phyloP scores from a whole-genome alignment of 2,888 invertebrate species.

The Hyposoter dolosus region DNA sequence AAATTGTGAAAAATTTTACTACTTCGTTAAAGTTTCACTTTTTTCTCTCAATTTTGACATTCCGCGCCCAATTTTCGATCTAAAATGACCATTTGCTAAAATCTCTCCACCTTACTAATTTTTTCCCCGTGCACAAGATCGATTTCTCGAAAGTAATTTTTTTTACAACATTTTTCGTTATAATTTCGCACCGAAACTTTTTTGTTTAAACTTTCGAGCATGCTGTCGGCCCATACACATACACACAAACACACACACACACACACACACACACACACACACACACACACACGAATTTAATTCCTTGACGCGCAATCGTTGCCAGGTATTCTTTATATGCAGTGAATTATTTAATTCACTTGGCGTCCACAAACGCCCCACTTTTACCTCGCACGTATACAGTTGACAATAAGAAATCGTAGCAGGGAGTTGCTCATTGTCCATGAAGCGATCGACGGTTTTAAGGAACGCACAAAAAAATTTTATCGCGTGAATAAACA shows the following conservation, averaged over 20 bases:
- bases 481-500: neutral
- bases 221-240: neutral
- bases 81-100: no score
- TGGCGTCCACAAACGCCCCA: slow-evolving; percentile 54
- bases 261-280: neutral
- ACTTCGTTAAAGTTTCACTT: no score
- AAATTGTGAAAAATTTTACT: neutral
- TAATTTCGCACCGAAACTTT: no score
- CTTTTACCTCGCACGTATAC: slow-evolving; percentile 58
- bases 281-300: neutral
- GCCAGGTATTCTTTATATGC: slow-evolving; percentile 18
- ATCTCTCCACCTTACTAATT: no score
- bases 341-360: slow-evolving; percentile 57
- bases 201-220: neutral
- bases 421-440: slow-evolving; percentile 13
- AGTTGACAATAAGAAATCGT: slow-evolving; percentile 56
- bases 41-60: no score
- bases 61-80: no score
- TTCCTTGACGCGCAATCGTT: neutral
- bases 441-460: neutral
- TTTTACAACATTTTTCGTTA: no score
- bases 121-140: no score
- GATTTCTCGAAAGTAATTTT: no score
- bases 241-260: neutral
- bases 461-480: neutral